phyloP scores from a whole-genome alignment of 2,888 invertebrate genomes.

The Folsomia candida region DNA sequence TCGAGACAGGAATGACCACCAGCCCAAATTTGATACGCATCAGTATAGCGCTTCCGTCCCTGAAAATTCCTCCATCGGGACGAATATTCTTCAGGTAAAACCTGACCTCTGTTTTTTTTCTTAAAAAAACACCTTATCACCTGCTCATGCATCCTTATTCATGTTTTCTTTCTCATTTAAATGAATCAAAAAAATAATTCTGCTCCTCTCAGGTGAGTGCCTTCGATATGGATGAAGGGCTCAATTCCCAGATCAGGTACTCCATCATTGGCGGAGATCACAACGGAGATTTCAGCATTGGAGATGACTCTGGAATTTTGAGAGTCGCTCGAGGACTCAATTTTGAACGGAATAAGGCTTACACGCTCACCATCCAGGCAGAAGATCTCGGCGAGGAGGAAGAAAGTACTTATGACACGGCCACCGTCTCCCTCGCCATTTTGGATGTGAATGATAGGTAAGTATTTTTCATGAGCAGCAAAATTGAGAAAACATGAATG shows the following conservation, averaged over 20 bases:
- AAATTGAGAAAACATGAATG: not conserved
- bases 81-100: constrained; percentile 78
- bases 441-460: constrained; percentile 38
- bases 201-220: constrained; percentile 90
- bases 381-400: constrained; percentile 83
- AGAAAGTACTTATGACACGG: constrained; percentile 70
- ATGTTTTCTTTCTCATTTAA: too few species aligned
- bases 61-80: constrained; percentile 91
- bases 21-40: constrained; percentile 57
- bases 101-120: not conserved
- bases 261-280: constrained; percentile 84
- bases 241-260: constrained; percentile 88
- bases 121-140: not conserved
- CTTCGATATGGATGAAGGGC: constrained; percentile 81
- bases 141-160: not conserved
- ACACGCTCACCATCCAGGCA: constrained; percentile 77
- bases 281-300: constrained; percentile 85
- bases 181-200: too few species aligned
- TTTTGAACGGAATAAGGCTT: constrained; percentile 83
- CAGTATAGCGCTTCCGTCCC: constrained; percentile 86
- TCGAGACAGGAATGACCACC: constrained; percentile 77
- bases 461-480: too few species aligned
- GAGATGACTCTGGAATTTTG: constrained; percentile 86
- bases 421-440: constrained; percentile 66
- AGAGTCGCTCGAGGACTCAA: constrained; percentile 89